Evolutionary conservation across 2,888 invertebrate species (phyloP).

Genomic region (Acleris laterana): DNA sequence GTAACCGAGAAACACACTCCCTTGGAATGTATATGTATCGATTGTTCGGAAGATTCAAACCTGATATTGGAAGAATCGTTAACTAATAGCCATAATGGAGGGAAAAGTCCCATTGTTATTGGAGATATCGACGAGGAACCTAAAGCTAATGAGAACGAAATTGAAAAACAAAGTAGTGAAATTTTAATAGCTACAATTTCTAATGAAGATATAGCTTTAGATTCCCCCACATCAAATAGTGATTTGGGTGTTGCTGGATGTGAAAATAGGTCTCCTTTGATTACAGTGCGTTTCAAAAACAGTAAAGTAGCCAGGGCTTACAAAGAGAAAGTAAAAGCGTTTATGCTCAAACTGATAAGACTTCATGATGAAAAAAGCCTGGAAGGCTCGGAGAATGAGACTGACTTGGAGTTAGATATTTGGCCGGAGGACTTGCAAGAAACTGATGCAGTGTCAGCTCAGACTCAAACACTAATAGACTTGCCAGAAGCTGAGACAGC

Average conservation of each 20-base stretch:
- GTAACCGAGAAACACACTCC: conserved; percentile 45
- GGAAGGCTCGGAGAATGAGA: conserved; percentile 58
- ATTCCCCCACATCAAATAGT: conserved; percentile 66
- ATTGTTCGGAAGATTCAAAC: conserved; percentile 50
- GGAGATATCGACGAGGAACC: conserved; percentile 43
- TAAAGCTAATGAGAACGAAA: conserved; percentile 41
- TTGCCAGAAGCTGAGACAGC: conserved; percentile 49
- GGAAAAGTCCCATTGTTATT: conserved; percentile 58
- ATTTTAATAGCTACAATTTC: conserved; percentile 56
- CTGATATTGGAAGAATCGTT: conserved; percentile 41
- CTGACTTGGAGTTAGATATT: conserved; percentile 69
- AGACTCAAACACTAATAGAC: conserved; percentile 55
- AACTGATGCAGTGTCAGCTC: conserved; percentile 43
- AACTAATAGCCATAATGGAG: conserved; percentile 62
- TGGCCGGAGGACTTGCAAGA: conserved; percentile 70
- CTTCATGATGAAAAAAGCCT: conserved; percentile 54
- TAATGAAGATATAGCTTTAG: conserved; percentile 67
- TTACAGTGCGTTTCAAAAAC: conserved; percentile 76
- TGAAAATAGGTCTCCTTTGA: conserved; percentile 70
- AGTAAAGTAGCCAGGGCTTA: conserved; percentile 70
- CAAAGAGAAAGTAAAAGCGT: conserved; percentile 74
- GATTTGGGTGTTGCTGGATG: conserved; percentile 68
- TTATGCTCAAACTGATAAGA: conserved; percentile 73
- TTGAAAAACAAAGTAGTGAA: conserved; percentile 47
- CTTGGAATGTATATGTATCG: conserved; percentile 50